Evolutionary conservation across 2,113 vertebrate species (phyloP), one percentile per base, ranked within the genome.

Genomic region (Sceloporus tristichus): DNA sequence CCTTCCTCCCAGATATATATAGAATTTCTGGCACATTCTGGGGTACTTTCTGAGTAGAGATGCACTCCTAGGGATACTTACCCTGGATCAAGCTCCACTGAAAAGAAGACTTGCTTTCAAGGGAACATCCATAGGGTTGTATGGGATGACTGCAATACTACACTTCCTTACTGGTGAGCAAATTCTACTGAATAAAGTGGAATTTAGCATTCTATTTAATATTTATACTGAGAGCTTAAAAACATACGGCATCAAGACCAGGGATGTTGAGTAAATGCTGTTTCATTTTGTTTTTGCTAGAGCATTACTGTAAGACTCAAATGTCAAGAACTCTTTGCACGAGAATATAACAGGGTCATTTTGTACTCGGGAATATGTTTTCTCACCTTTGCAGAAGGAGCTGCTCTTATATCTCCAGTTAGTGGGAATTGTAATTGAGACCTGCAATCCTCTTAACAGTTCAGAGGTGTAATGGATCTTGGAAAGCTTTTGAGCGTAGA

Each of bases 401-500:
- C 86, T 87, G 13, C 77, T 84, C 56, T 86, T 84, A 48, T 79
- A 56, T 84, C 90, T 91, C 77, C 89, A 82, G 54, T 18, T 83
- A 27, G 42, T 9, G 4, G 65, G 87, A 25, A 79, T 4, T 79
- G 77, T 80, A 73, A 83, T 38, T 9, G 4, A 65, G 87, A 19
- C 79, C 4, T 79, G 77, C 77, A 73, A 14, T 27, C 54, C 65
- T 88, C 76, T 88, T 88, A 79, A 71, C 81, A 89, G 71, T 85
- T 92, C 86, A 89, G 87, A 91, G 84, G 85, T 81, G 42, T 84
- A 89, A 79, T 8, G 79, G 85, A 90, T 81, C 65, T 1, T 59
- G 79, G 87, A 40, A 90, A 90, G 42, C 78, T 86, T 87, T 91
- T 66, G 73, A 85, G 42, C 71, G 92, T 53, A 90, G 90, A 77